Base-by-base conservation (phyloP, 1,140 invertebrate species). In the Zelostemma sp. region DNA sequence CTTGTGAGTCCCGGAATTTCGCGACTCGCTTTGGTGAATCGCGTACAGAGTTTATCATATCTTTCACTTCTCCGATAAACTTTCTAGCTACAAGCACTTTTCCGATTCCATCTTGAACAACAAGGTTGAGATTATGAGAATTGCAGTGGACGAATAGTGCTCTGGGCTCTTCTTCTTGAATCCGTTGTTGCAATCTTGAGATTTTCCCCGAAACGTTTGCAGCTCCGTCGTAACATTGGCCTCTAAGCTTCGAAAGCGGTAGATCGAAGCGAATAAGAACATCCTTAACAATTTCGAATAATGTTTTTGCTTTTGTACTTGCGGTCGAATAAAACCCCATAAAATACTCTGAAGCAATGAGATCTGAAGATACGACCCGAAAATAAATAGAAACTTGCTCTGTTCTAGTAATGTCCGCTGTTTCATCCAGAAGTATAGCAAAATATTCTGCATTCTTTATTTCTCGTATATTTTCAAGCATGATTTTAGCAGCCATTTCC, bases 181-280 rank as follows among this genome's bases (percentile, higher is more conserved):
- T 53, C 17, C 62, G 56, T 33, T 55, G 19, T 53, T 73, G 65
- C 21, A 73, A 40, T 8, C 73, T 61, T 43, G 56, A 48, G 14
- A 70, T 54, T 19, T 50, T 45, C 31, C 73, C 67, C 14, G 28
- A 31, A 41, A 75, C 58, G 55, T 75, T 75, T 14, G 63, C 21
- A 15, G 60, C 67, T 33, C 73, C 70, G 51, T 75, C 73, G 25
- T 65, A 71, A 63, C 60, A 73, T 28, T 71, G 70, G 12, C 68
- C 72, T 49, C 72, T 55, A 40, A 68, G 17, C 40, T 33, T 63
- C 19, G 33, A 43, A 16, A 72, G 47, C 48, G 64, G 28, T 45
- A 72, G 49, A 47, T 58, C 60, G 38, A 60, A 70, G 16, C 46
- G 35, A 11, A 19, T 43, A 17, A 65, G 46, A 33, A 61, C 55